Evolutionary conservation across 2,113 vertebrate species (phyloP).

Genomic region (Axis porcinus): DNA sequence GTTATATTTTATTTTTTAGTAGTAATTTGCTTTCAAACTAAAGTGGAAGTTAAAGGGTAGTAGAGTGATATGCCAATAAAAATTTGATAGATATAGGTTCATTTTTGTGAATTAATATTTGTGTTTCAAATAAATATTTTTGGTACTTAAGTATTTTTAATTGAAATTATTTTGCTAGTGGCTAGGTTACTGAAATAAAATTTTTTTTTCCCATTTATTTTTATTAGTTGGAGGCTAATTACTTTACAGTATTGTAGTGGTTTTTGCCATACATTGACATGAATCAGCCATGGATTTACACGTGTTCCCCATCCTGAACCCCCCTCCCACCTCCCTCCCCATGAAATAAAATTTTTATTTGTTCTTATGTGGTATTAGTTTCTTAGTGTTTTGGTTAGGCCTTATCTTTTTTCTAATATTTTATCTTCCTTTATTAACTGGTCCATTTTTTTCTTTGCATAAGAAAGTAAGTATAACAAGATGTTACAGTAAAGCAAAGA

Average conservation of each 20-base stretch:
- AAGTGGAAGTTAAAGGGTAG: background rate
- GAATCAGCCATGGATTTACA: too few species aligned
- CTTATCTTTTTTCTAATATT: background rate
- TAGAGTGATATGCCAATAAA: background rate
- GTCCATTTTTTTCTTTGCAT: background rate
- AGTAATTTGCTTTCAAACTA: background rate
- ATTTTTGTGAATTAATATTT: constrained; percentile 4
- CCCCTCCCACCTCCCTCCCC: too few species aligned
- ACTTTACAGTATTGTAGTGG: too few species aligned
- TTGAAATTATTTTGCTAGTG: constrained; percentile 22
- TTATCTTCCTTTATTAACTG: constrained; percentile 8
- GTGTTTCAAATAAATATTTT: background rate
- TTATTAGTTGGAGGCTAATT: too few species aligned
- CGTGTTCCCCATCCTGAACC: too few species aligned
- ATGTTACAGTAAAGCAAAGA: background rate
- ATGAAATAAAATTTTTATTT: background rate
- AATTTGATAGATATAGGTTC: background rate
- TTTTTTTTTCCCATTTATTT: background rate
- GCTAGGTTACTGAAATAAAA: background rate
- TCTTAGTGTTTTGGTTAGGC: background rate
- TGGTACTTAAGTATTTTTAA: background rate
- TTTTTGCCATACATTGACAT: too few species aligned
- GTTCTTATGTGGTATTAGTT: background rate
- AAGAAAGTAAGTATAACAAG: background rate
- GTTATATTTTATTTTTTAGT: background rate